Conservation (phyloP, 2,888 invertebrate genomes). For the Ennomos erosarius region DNA sequence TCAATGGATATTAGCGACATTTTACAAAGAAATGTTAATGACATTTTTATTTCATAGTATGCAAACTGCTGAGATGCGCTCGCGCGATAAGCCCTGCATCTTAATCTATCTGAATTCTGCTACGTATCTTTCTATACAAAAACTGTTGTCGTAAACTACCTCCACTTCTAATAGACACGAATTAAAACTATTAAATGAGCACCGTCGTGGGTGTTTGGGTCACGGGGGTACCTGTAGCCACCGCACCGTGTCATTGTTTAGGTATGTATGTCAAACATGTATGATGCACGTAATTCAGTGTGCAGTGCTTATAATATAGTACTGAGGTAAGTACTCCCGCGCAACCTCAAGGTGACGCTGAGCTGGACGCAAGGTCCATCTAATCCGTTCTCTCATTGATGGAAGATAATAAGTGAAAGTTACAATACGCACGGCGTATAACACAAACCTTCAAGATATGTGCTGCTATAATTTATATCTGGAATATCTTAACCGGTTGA, state of each 20-base stretch:
- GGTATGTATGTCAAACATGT: constrained; percentile 14
- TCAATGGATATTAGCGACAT: too few species aligned
- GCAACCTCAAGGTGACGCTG: constrained; percentile 67
- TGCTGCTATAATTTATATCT: constrained; percentile 23
- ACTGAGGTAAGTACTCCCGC: constrained; percentile 9
- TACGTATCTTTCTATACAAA: too few species aligned
- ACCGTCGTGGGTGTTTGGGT: constrained; percentile 1
- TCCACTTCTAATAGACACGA: not conserved
- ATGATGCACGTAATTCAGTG: constrained; percentile 8
- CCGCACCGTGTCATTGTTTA: constrained; percentile 2
- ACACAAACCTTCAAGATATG: constrained; percentile 34
- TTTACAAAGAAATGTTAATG: too few species aligned
- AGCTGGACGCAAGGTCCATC: constrained; percentile 68
- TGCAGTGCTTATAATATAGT: not conserved
- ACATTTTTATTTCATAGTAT: too few species aligned
- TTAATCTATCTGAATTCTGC: too few species aligned
- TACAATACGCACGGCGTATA: constrained; percentile 36
- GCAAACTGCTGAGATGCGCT: too few species aligned
- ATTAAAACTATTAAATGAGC: too few species aligned
- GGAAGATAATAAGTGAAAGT: constrained; percentile 69
- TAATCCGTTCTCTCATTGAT: constrained; percentile 68
- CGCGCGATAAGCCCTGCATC: too few species aligned
- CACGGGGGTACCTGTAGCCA: constrained; percentile 2
- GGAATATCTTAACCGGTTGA: constrained; percentile 36
- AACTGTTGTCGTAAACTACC: constrained; percentile 1